These are phyloP conservation scores for Syngnathus scovelli DNA, from an alignment of 2,113 vertebrate species.

Conservation along the genomic window DNA sequence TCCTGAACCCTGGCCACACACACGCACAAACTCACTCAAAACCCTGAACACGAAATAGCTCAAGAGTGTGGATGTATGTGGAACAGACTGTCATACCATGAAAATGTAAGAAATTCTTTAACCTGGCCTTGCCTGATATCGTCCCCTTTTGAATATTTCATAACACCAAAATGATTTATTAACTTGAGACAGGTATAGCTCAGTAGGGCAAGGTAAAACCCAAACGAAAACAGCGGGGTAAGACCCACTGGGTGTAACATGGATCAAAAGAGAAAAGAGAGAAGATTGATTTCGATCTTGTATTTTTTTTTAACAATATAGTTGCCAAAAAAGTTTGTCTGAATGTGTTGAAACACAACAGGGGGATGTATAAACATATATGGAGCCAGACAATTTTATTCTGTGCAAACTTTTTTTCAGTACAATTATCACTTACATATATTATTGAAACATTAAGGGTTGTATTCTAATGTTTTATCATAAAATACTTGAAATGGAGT, in stretches of 20 bases:
- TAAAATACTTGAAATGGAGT: constrained; percentile 13
- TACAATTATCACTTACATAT: background rate
- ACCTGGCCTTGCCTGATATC: constrained; percentile 80
- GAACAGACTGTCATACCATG: constrained; percentile 87
- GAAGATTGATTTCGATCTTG: too few relatives aligned
- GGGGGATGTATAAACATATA: too few relatives aligned
- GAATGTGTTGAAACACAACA: too few relatives aligned
- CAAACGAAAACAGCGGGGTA: constrained; percentile 58
- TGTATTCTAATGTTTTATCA: background rate
- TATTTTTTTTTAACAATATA: too few relatives aligned
- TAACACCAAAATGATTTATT: constrained; percentile 87
- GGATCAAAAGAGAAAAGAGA: constrained; percentile 40
- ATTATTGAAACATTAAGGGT: background rate
- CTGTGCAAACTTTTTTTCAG: background rate
- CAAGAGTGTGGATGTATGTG: constrained; percentile 73
- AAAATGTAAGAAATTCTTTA: constrained; percentile 94
- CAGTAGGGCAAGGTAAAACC: constrained; percentile 68
- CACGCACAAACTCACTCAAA: constrained; percentile 23
- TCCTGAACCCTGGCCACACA: constrained; percentile 47
- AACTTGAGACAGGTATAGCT: constrained; percentile 79
- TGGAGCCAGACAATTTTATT: too few relatives aligned
- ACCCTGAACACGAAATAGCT: constrained; percentile 79
- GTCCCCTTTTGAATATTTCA: constrained; percentile 87
- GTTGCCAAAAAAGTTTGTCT: too few relatives aligned
- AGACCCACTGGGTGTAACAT: constrained; percentile 50